These are phyloP conservation scores for Musca domestica DNA, from an alignment of 1,140 invertebrate species.

Conservation along the genomic window DNA sequence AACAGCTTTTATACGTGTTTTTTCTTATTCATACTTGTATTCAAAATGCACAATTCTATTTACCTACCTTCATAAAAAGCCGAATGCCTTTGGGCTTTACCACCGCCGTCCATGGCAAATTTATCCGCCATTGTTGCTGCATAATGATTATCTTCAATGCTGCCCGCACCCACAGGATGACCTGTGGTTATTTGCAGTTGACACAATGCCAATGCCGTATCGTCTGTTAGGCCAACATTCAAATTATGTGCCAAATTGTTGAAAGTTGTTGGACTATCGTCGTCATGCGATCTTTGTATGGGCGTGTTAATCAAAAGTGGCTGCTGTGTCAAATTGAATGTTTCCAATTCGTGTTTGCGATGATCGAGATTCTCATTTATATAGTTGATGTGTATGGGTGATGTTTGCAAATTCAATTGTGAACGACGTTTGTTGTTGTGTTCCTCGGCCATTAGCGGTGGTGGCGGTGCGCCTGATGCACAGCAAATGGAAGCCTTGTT, in stretches of 20 bases:
- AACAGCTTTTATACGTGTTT: no score
- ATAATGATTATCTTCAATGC: conserved; percentile 47
- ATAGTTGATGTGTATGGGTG: conserved; percentile 53
- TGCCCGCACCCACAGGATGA: conserved; percentile 29
- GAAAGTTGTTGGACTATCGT: neutral
- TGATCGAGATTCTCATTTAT: conserved; percentile 50
- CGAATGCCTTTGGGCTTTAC: conserved; percentile 10
- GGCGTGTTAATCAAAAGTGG: conserved; percentile 24
- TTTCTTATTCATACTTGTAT: no score
- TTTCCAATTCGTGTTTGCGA: conserved; percentile 35
- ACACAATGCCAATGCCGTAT: conserved; percentile 25
- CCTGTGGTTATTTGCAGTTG: conserved; percentile 33
- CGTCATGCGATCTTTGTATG: neutral
- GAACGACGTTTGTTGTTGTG: conserved; percentile 38
- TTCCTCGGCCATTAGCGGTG: conserved; percentile 54
- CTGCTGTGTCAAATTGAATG: conserved; percentile 3
- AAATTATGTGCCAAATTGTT: conserved; percentile 11
- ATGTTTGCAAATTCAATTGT: conserved; percentile 39
- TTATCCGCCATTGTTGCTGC: conserved; percentile 25
- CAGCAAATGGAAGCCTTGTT: conserved; percentile 75
- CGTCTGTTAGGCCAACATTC: neutral
- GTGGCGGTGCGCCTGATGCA: conserved; percentile 56
- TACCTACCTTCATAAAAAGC: conserved; percentile 1
- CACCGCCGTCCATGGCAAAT: neutral
- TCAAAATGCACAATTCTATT: neutral